These are phyloP conservation scores for Gibbula magus DNA, from an alignment of 2,888 invertebrate genomes.

Conservation along the genomic window DNA sequence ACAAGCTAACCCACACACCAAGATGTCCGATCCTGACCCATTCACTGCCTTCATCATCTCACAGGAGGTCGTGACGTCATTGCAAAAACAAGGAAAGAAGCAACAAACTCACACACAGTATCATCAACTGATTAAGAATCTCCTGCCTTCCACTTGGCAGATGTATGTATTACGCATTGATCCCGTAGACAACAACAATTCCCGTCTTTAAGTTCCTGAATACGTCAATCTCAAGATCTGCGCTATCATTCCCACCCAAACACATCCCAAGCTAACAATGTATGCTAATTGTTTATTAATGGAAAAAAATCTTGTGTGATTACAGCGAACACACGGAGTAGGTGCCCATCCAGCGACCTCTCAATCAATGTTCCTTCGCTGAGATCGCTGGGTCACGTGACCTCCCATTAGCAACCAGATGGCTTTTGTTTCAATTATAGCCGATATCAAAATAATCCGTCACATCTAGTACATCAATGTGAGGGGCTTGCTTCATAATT, in stretches of 20 bases:
- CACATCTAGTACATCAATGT: background rate
- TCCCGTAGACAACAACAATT: background rate
- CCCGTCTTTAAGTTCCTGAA: background rate
- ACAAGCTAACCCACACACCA: background rate
- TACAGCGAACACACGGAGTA: background rate
- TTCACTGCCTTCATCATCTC: background rate
- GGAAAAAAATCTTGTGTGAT: background rate
- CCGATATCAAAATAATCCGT: conserved; percentile 7
- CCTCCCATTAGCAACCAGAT: conserved; percentile 22
- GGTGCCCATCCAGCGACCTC: background rate
- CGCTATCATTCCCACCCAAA: background rate
- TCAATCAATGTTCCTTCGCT: background rate
- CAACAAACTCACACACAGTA: too few relatives aligned
- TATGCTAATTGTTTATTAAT: conserved; percentile 16
- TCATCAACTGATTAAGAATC: too few relatives aligned
- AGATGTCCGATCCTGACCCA: background rate
- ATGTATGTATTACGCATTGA: background rate
- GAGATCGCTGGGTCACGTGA: background rate
- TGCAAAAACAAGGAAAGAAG: conserved; percentile 1
- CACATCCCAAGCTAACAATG: conserved; percentile 1
- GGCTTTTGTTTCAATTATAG: conserved; percentile 25
- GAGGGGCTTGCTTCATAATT: too few relatives aligned
- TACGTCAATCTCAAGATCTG: too few relatives aligned
- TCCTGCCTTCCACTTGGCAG: background rate
- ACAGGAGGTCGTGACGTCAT: background rate